A percentile compares a stretch with the other conserved stretches of the same genome.
phyloP scores from a whole-genome alignment of 1,140 invertebrate genomes.

The Listronotus bonariensis region DNA sequence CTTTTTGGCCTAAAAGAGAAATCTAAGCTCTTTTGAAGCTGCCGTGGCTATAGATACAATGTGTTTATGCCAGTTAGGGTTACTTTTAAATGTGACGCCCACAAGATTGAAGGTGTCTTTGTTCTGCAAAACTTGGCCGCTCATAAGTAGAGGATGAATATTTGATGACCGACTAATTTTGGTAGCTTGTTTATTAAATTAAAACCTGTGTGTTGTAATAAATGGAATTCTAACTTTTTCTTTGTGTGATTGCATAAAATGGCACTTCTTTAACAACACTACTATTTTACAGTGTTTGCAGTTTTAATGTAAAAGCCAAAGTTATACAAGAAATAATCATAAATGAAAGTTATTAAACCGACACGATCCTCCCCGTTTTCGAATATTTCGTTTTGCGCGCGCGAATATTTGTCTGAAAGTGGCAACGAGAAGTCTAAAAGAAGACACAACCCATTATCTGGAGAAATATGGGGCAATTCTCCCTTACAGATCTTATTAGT shows the following conservation, averaged over 20 bases:
- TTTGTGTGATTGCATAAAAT: background rate
- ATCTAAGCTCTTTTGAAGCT: too few relatives aligned
- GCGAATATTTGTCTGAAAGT: constrained; percentile 39
- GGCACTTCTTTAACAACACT: background rate
- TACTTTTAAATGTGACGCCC: too few relatives aligned
- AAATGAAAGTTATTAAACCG: constrained; percentile 36
- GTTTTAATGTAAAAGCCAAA: constrained; percentile 4
- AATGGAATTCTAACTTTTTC: background rate
- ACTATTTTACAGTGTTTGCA: background rate
- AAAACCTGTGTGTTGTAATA: too few relatives aligned
- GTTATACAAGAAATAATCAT: constrained; percentile 31
- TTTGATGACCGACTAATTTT: too few relatives aligned
- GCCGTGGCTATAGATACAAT: too few relatives aligned
- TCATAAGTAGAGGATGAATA: too few relatives aligned
- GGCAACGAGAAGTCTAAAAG: constrained; percentile 37
- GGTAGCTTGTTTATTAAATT: too few relatives aligned
- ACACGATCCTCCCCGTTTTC: constrained; percentile 24
- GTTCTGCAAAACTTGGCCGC: too few relatives aligned
- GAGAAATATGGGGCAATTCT: constrained; percentile 48
- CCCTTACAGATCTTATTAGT: constrained; percentile 52
- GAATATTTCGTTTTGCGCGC: constrained; percentile 22
- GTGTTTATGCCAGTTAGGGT: too few relatives aligned
- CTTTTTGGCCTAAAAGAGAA: too few relatives aligned
- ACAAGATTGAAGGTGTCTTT: too few relatives aligned
- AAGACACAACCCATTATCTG: constrained; percentile 44